Base-by-base conservation (phyloP, 1,140 invertebrate genomes). In the Teleogryllus occipitalis region DNA sequence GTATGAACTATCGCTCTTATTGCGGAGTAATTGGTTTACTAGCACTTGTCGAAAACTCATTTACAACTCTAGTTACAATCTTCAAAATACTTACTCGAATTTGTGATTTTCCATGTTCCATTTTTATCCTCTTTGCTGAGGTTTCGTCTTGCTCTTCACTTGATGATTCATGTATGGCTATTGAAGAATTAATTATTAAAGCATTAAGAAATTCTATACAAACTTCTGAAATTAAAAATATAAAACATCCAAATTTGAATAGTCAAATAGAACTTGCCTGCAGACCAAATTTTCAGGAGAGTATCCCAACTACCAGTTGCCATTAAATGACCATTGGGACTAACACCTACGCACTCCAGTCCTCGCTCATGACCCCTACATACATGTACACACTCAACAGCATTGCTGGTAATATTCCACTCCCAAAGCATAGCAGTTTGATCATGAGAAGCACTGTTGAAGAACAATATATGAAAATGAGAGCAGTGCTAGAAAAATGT, bases 281-380 rank as follows among this genome's bases (percentile, higher is more conserved):
- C 88, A 78, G 92, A 93, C 93, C 93, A 95, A 79, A 95, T 87
- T 85, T 94, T 94, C 0, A 95, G 84, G 87, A 92, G 90, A 21
- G 90, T 93, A 85, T 99, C 97, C 95, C 96, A 98, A 47, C 95
- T 93, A 54, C 96, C 97, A 77, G 95, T 96, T n/a, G 93, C 96
- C 87, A 98, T 91, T 82, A 88, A 87, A 21, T 88, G 87, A 14
- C 85, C 86, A 84, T 92, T 89, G 5, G 88, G 87, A 83, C 92
- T 93, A 0, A 96, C 91, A 80, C 90, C 89, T 7, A 98, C 87
- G 85, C 94, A 93, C 84, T 98, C 96, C 0, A 98, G 89, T 82
- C 94, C 94, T 83, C 95, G 91, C 81, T 95, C 93, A 86, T 99
- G 97, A 0, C 97, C 96, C 84, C 92, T 91, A 83, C 95, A 96